Evolutionary conservation across 2,797 vertebrate species (phyloP).

Genomic region (Fringilla coelebs): DNA sequence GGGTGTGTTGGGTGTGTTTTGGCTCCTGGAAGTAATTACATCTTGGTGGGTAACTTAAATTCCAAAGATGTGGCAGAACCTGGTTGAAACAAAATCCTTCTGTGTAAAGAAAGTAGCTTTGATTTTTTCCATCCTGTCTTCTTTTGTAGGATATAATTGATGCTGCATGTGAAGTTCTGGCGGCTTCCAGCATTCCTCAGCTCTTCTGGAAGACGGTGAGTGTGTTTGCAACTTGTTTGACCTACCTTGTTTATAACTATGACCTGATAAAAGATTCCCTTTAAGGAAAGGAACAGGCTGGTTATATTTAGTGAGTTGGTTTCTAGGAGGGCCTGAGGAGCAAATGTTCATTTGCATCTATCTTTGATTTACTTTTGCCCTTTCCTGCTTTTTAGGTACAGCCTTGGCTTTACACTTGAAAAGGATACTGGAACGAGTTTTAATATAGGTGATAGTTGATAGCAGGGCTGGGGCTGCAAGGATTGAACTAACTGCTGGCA

Average conservation of each 20-base stretch:
- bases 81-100: background rate
- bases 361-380: conserved; percentile 42
- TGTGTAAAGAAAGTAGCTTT: background rate
- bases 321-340: background rate
- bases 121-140: background rate
- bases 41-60: background rate
- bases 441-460: conserved; percentile 62
- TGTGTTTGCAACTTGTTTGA: background rate
- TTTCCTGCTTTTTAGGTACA: conserved; percentile 59
- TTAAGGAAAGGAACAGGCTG: background rate
- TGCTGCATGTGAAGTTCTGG: conserved; percentile 91
- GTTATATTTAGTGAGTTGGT: background rate
- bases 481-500: conserved; percentile 57
- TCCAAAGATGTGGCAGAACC: background rate
- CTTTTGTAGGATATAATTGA: conserved; percentile 86
- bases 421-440: conserved; percentile 56
- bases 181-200: conserved; percentile 90
- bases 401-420: conserved; percentile 53
- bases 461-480: conserved; percentile 40
- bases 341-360: background rate
- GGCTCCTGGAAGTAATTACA: background rate
- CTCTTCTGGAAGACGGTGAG: conserved; percentile 97
- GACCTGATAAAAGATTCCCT: background rate
- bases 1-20: background rate
- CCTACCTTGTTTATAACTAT: background rate